These are phyloP conservation scores for Parasteatoda lunata DNA, from an alignment of 2,888 invertebrate species.

Conservation along the genomic window DNA sequence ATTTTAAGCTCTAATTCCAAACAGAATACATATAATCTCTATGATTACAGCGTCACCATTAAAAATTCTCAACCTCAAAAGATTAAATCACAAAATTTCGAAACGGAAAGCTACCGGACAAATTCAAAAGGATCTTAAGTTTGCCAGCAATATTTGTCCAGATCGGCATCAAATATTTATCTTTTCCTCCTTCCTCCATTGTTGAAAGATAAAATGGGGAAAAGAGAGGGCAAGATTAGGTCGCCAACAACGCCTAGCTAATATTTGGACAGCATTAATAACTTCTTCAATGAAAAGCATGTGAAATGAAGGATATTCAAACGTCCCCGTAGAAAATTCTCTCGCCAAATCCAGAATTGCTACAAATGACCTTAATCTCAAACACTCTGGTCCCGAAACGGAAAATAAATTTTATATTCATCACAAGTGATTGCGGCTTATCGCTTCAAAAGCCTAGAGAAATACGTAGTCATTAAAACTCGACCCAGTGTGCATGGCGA, in stretches of 20 bases:
- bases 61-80: too few relatives aligned
- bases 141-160: neutral
- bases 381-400: slow-evolving; percentile 4
- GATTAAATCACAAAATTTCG: too few relatives aligned
- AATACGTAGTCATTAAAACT: slow-evolving; percentile 64
- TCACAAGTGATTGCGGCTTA: slow-evolving; percentile 67
- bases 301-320: neutral
- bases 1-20: too few relatives aligned
- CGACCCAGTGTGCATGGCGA: slow-evolving; percentile 12
- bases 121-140: too few relatives aligned
- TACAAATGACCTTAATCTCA: slow-evolving; percentile 30
- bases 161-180: slow-evolving; percentile 3
- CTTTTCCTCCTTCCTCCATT: neutral
- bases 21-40: too few relatives aligned
- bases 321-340: neutral
- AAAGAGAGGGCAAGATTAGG: neutral
- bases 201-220: neutral
- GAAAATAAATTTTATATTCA: slow-evolving; percentile 66
- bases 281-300: slow-evolving; percentile 5
- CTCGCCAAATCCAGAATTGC: slow-evolving; percentile 3
- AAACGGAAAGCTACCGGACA: too few relatives aligned
- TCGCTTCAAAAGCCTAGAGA: slow-evolving; percentile 56
- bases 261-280: slow-evolving; percentile 3
- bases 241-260: neutral
- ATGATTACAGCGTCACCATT: too few relatives aligned